Conservation (phyloP, 2,113 vertebrate genomes). For the Amphilophus citrinellus region DNA sequence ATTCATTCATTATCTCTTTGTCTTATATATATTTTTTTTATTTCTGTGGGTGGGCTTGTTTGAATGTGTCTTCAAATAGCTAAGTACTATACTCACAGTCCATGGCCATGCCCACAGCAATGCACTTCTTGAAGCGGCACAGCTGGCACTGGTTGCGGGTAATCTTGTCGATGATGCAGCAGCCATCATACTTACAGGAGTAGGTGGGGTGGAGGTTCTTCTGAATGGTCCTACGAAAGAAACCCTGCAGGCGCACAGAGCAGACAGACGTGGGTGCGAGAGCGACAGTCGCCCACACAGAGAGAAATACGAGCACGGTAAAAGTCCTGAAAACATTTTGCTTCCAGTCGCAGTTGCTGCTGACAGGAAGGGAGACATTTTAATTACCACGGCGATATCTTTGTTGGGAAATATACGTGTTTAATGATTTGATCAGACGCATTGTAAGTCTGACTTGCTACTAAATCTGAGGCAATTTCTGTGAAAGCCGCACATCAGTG, state of each 20-base stretch:
- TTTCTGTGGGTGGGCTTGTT: background rate
- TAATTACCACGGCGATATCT: background rate
- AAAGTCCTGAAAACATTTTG: background rate
- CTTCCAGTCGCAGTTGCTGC: background rate
- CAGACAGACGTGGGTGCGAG: background rate
- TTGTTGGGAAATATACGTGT: background rate
- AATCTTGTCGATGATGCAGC: conserved; percentile 98
- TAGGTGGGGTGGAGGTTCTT: conserved; percentile 96
- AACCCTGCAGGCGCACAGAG: conserved; percentile 83
- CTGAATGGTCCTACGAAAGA: conserved; percentile 97
- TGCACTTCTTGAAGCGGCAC: conserved; percentile 98
- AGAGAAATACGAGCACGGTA: background rate
- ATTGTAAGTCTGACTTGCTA: background rate
- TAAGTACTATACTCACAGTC: conserved; percentile 68
- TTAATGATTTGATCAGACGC: background rate
- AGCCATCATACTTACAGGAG: conserved; percentile 96
- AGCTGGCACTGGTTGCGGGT: conserved; percentile 99
- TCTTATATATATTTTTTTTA: background rate
- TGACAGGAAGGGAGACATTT: background rate
- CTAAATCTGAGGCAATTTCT: background rate
- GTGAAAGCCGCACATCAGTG: background rate
- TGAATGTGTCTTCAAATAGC: background rate
- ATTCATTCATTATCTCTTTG: background rate
- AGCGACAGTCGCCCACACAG: background rate
- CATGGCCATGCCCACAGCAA: conserved; percentile 84